Evolutionary conservation across 1,140 invertebrate genomes (phyloP).

Genomic region (Drosophila subpulchrella): DNA sequence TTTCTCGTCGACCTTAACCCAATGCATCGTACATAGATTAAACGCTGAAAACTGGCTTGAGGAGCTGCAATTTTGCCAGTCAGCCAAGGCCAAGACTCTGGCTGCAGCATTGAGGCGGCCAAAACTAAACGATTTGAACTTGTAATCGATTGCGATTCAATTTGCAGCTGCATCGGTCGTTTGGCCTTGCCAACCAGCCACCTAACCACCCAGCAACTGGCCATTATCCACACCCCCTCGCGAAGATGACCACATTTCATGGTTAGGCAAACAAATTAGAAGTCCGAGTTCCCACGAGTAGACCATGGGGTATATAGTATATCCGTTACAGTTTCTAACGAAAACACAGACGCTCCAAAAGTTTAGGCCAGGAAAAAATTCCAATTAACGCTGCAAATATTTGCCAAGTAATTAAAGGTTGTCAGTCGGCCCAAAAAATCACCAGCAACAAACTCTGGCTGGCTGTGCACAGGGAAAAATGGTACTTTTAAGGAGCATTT

Average conservation of each 20-base stretch:
- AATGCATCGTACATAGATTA: conserved; percentile 80
- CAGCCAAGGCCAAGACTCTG: conserved; percentile 75
- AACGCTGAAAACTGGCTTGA: conserved; percentile 78
- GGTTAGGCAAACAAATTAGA: conserved; percentile 51
- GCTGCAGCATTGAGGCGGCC: conserved; percentile 71
- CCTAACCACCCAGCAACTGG: not conserved
- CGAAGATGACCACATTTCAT: conserved; percentile 50
- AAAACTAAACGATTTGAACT: conserved; percentile 81
- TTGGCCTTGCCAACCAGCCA: not conserved
- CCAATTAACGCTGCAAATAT: conserved; percentile 80
- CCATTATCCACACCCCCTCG: not conserved
- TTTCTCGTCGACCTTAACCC: conserved; percentile 83
- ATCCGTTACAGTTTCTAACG: conserved; percentile 57
- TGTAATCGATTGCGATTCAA: conserved; percentile 80
- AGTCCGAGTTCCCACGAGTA: conserved; percentile 43
- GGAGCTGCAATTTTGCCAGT: conserved; percentile 78
- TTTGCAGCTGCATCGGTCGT: conserved; percentile 61
- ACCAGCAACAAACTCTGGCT: conserved; percentile 13
- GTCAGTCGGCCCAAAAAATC: conserved; percentile 35
- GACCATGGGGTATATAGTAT: conserved; percentile 8
- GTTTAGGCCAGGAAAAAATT: conserved; percentile 42
- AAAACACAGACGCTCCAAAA: conserved; percentile 11
- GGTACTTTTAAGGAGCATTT: not conserved
- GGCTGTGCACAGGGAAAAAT: conserved; percentile 5
- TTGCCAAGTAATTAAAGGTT: conserved; percentile 76